Evolutionary conservation across 2,797 vertebrate genomes (phyloP).

Genomic region (Ctenopoma kingsleyae): DNA sequence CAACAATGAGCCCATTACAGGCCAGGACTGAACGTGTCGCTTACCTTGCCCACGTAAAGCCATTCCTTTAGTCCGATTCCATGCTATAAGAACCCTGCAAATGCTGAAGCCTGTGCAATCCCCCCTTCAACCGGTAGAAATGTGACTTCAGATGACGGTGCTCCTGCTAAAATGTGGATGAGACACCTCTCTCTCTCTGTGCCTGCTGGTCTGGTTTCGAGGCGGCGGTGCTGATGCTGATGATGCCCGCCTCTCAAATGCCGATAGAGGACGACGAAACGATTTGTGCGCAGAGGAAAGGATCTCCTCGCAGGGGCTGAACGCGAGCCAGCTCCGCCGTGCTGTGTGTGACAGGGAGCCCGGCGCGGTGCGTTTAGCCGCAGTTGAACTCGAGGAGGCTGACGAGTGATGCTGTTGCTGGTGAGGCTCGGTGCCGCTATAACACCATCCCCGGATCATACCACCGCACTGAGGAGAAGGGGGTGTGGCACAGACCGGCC

Average conservation of each 20-base stretch:
- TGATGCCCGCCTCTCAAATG: conserved; percentile 64
- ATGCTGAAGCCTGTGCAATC: conserved; percentile 69
- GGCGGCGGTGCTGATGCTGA: conserved; percentile 74
- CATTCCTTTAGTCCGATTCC: conserved; percentile 82
- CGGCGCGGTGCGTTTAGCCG: conserved; percentile 78
- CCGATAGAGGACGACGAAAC: conserved; percentile 66
- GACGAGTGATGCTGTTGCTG: conserved; percentile 72
- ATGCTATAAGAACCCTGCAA: conserved; percentile 63
- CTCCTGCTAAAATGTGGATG: conserved; percentile 55
- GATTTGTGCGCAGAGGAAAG: conserved; percentile 44
- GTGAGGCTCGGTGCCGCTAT: conserved; percentile 80
- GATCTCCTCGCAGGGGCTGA: conserved; percentile 51
- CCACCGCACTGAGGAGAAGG: conserved; percentile 81
- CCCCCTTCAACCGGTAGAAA: conserved; percentile 34
- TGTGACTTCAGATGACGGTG: conserved; percentile 53
- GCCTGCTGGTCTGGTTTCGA: conserved; percentile 52
- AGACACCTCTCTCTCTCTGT: conserved; percentile 36
- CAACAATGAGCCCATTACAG: conserved; percentile 48
- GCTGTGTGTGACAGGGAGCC: conserved; percentile 59
- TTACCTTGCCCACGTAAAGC: conserved; percentile 82
- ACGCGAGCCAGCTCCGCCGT: conserved; percentile 54
- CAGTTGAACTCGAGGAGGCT: conserved; percentile 77
- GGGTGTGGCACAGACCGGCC: conserved; percentile 80
- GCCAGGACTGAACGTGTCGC: conserved; percentile 67
- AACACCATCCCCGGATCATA: conserved; percentile 84